Percentiles rank a stretch among this genome's conserved stretches.
Evolutionary conservation across 2,888 invertebrate species (phyloP).

Genomic region (Ichneumoninae sp.): DNA sequence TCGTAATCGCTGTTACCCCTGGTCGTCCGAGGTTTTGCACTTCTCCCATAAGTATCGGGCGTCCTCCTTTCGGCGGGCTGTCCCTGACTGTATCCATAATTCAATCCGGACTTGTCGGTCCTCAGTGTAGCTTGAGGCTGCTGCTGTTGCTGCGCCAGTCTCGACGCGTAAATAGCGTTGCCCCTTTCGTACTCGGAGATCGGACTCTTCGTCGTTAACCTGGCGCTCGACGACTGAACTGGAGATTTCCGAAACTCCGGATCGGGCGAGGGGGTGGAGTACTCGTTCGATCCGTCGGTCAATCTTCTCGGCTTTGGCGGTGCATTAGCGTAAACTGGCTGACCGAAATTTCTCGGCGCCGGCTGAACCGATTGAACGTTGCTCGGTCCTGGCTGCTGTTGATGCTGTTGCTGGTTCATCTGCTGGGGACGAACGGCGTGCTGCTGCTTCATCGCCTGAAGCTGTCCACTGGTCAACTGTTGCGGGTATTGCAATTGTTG

Average conservation of each 20-base stretch:
- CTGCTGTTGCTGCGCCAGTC: conserved; percentile 84
- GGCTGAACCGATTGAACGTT: conserved; percentile 78
- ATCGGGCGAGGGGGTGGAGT: conserved; percentile 89
- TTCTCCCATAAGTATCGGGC: conserved; percentile 91
- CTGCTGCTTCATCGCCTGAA: conserved; percentile 73
- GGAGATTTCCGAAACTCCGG: conserved; percentile 78
- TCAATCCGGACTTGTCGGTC: conserved; percentile 81
- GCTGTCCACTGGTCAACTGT: conserved; percentile 55
- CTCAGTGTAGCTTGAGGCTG: conserved; percentile 72
- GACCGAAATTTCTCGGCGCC: conserved; percentile 85
- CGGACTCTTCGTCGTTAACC: conserved; percentile 76
- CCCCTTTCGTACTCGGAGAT: conserved; percentile 77
- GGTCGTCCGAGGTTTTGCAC: conserved; percentile 83
- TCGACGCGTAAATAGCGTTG: conserved; percentile 74
- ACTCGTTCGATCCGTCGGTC: conserved; percentile 88
- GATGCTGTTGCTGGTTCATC: conserved; percentile 55
- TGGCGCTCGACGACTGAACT: conserved; percentile 75
- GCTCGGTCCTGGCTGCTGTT: conserved; percentile 73
- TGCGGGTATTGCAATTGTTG: conserved; percentile 53
- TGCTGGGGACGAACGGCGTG: conserved; percentile 60
- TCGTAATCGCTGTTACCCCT: conserved; percentile 88
- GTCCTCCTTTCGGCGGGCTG: conserved; percentile 89
- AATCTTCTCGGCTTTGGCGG: conserved; percentile 94
- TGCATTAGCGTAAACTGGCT: conserved; percentile 95
- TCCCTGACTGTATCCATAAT: conserved; percentile 81